Evolutionary conservation across 2,113 vertebrate genomes (phyloP).

Genomic region (Toxotes chatareus): DNA sequence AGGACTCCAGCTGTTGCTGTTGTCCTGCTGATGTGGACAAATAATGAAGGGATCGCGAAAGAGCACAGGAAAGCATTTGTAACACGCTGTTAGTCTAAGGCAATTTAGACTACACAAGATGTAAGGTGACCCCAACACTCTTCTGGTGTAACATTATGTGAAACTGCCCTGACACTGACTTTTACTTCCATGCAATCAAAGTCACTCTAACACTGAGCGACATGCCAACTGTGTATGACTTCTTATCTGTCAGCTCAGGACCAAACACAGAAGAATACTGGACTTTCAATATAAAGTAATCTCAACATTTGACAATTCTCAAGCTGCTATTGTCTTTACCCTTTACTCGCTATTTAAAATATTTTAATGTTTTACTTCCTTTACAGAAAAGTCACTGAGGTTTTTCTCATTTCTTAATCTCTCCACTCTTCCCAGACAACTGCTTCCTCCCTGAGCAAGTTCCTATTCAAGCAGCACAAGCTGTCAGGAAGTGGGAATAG

Average conservation of each 20-base stretch:
- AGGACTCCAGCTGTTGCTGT: conserved; percentile 4
- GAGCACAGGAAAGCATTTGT: too few relatives aligned
- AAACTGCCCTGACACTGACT: background rate
- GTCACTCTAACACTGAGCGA: background rate
- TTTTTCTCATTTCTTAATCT: conserved; percentile 64
- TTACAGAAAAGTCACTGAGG: conserved; percentile 17
- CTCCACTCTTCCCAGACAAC: conserved; percentile 69
- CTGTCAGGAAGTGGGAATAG: conserved; percentile 83
- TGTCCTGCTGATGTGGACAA: background rate
- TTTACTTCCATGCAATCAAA: background rate
- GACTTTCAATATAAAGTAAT: conserved; percentile 3
- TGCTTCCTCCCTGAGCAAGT: conserved; percentile 77
- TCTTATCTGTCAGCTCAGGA: background rate
- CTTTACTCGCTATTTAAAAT: conserved; percentile 25
- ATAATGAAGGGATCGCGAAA: too few relatives aligned
- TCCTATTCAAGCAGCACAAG: conserved; percentile 81
- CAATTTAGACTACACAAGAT: background rate
- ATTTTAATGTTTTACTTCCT: conserved; percentile 43
- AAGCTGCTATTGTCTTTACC: background rate
- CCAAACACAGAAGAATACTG: conserved; percentile 2
- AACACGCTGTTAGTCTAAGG: background rate
- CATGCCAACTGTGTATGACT: background rate
- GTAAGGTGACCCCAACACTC: background rate
- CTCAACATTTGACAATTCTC: background rate
- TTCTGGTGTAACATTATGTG: background rate